These are phyloP conservation scores for Falco rusticolus DNA, from an alignment of 2,797 vertebrate species.

Conservation along the genomic window DNA sequence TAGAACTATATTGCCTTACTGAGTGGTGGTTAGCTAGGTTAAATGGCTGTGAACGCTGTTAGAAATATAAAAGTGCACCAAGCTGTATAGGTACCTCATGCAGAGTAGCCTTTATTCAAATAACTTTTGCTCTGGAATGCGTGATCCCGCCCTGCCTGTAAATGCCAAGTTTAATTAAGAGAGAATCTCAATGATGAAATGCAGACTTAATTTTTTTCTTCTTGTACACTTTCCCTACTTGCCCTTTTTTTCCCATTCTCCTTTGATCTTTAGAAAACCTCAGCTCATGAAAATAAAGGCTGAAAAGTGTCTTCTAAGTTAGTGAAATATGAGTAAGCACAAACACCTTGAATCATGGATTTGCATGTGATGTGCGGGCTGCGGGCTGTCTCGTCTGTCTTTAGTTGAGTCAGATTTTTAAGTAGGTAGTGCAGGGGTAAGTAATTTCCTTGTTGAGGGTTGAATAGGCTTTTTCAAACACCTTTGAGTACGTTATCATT, in stretches of 20 bases:
- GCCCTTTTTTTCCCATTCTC: constrained; percentile 25
- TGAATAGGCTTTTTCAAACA: neutral
- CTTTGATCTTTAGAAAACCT: constrained; percentile 47
- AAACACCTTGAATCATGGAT: neutral
- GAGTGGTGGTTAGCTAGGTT: neutral
- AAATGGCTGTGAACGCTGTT: neutral
- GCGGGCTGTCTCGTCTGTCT: neutral
- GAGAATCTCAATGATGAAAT: neutral
- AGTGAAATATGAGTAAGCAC: constrained; percentile 47
- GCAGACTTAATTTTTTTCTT: neutral
- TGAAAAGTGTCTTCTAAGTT: neutral
- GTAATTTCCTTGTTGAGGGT: neutral
- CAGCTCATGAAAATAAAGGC: constrained; percentile 15
- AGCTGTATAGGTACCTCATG: neutral
- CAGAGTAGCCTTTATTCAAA: constrained; percentile 20
- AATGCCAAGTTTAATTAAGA: constrained; percentile 51
- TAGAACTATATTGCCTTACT: neutral
- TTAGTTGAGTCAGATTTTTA: neutral
- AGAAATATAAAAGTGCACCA: neutral
- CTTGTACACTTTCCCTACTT: constrained; percentile 2
- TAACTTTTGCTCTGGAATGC: constrained; percentile 53
- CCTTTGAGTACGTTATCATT: neutral
- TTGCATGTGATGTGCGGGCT: neutral
- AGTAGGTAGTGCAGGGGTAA: neutral
- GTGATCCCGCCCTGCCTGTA: constrained; percentile 9